phyloP scores from a whole-genome alignment of 2,113 vertebrate genomes.

The Paracanthobrama guichenoti region DNA sequence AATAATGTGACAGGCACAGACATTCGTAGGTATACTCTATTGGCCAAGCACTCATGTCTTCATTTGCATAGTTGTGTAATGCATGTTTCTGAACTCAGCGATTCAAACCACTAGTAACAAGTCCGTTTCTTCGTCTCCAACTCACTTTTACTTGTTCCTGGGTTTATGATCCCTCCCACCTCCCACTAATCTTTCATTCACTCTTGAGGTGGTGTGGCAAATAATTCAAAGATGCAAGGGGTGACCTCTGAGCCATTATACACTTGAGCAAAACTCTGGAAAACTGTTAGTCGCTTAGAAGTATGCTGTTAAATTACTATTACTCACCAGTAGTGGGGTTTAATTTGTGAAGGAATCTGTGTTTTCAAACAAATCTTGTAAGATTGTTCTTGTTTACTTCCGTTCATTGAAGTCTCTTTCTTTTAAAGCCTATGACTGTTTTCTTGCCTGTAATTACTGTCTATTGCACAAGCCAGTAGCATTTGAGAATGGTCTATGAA shows the following conservation, averaged over 20 bases:
- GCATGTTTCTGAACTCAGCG: neutral
- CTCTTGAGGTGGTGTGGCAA: no score
- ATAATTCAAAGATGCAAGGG: no score
- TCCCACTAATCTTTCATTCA: no score
- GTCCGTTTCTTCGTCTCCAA: no score
- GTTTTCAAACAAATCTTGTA: neutral
- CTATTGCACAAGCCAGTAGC: neutral
- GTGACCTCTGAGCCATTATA: no score
- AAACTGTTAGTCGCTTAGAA: neutral
- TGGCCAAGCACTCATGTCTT: neutral
- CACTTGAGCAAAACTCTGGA: no score
- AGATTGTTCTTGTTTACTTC: neutral
- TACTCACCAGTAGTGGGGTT: neutral
- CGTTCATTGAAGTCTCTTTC: no score
- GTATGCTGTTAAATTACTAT: neutral
- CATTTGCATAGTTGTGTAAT: neutral
- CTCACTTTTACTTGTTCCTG: no score
- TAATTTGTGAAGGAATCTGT: neutral
- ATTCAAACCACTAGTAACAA: no score
- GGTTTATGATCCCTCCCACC: no score
- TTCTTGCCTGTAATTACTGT: neutral
- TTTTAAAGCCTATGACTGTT: no score
- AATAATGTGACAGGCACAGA: no score
- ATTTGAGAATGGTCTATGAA: neutral
- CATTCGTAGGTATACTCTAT: neutral